These are phyloP conservation scores for Polymixis lichenea DNA, from an alignment of 2,888 invertebrate genomes.

Conservation along the genomic window DNA sequence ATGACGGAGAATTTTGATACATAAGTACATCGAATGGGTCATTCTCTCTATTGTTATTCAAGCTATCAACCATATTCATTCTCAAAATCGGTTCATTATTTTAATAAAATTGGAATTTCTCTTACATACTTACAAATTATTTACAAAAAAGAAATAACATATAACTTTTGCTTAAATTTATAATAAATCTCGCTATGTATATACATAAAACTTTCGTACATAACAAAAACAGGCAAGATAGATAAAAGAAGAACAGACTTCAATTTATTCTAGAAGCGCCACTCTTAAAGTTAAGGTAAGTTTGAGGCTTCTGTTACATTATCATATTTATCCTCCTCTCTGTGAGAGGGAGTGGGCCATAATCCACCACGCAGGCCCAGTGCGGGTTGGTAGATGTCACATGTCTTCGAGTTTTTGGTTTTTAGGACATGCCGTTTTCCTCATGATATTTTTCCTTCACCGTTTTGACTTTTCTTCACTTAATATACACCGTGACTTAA, in stretches of 20 bases:
- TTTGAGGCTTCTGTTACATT: not conserved
- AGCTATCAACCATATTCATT: slow-evolving; percentile 25
- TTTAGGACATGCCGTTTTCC: too few species aligned
- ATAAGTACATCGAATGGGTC: slow-evolving; percentile 36
- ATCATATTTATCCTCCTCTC: not conserved
- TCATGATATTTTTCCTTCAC: too few species aligned
- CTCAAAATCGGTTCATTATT: slow-evolving; percentile 17
- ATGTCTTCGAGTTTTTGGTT: too few species aligned
- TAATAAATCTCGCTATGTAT: slow-evolving; percentile 61
- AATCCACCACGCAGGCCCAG: too few species aligned
- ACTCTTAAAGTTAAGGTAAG: not conserved
- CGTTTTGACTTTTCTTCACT: too few species aligned
- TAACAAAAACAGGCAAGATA: slow-evolving; percentile 60
- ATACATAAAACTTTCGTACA: slow-evolving; percentile 42
- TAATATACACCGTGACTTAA: too few species aligned
- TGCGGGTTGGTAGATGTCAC: too few species aligned
- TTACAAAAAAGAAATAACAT: slow-evolving; percentile 54
- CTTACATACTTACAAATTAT: slow-evolving; percentile 47
- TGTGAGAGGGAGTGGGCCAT: too few species aligned
- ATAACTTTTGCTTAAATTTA: slow-evolving; percentile 43
- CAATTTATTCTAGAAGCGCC: slow-evolving; percentile 35
- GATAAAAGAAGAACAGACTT: slow-evolving; percentile 6
- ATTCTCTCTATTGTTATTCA: not conserved
- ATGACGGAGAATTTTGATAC: not conserved
- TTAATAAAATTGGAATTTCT: slow-evolving; percentile 58